phyloP scores from a whole-genome alignment of 2,888 invertebrate genomes.

The Apodemia mormo region DNA sequence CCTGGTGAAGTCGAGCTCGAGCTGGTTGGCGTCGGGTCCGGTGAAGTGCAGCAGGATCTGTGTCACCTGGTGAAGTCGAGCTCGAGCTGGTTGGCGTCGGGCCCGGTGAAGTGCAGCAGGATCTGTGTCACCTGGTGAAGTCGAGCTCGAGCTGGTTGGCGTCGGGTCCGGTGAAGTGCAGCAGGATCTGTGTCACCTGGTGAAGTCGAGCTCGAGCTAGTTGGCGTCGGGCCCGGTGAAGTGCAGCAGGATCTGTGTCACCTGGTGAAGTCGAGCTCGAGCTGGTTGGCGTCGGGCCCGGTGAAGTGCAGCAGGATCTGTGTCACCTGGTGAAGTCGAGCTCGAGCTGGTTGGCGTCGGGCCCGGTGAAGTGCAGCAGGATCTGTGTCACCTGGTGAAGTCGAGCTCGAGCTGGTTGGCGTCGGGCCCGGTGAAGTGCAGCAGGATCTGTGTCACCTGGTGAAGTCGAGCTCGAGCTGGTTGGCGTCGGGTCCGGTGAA shows the following conservation, averaged over 20 bases:
- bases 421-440: constrained; percentile 92
- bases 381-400: constrained; percentile 80
- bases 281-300: constrained; percentile 88
- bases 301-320: constrained; percentile 93
- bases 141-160: constrained; percentile 91
- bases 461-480: too few relatives aligned
- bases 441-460: constrained; percentile 83
- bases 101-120: background rate
- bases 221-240: background rate
- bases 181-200: constrained; percentile 85
- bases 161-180: constrained; percentile 92
- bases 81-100: constrained; percentile 78
- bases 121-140: constrained; percentile 80
- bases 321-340: constrained; percentile 86
- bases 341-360: constrained; percentile 78
- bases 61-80: constrained; percentile 86
- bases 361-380: background rate
- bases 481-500: too few relatives aligned
- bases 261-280: constrained; percentile 91
- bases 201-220: constrained; percentile 89
- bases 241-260: constrained; percentile 30
- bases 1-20: too few relatives aligned
- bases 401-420: constrained; percentile 91
- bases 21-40: too few relatives aligned
- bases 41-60: background rate